Evolutionary conservation across 92 coral and sea anemone genomes (phyloP), one percentile per base, ranked within the genome.

Genomic region (Zoanthus sociatus): DNA sequence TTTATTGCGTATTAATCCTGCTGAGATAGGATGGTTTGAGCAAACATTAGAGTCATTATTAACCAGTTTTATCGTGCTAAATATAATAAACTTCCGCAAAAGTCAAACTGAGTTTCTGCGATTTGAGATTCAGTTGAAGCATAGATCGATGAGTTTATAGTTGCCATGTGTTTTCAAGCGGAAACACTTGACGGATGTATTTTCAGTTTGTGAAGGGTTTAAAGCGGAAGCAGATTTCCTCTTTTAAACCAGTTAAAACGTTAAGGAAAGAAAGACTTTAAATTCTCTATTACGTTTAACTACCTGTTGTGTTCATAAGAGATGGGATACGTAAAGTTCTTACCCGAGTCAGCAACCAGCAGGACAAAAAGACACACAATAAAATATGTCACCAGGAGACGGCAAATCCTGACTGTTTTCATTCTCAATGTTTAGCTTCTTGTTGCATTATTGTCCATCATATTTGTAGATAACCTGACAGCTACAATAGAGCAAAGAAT

Each of bases 361-460:
- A 74, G 85, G 85, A 0, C 73, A 20, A 46, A 50, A 17, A 81
- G 75, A 47, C 74, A 45, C 16, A 81, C 75, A 81, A 81, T 64
- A 13, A 81, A 13, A 30, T 32, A 45, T 81, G 85, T 81, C 85
- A 81, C 85, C 58, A 81, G 85, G 60, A 42, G 85, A 71, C 85
- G 46, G 45, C 73, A 20, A 67, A 64, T 64, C 85, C 85, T 67
- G 31, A 66, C 85, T 81, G 85, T 67, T 81, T 64, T 47, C 85
- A 81, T 81, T 74, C 58, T 81, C 76, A 81, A 12, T 21, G 73
- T 66, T 48, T 68, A 71, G 75, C 44, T 55, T 45, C 76, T 47
- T 31, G 18, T 47, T 44, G 15, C 46, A 47, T 50, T 18, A 54
- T 32, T 47, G 85, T 66, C 85, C 73, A 33, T 47, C 73, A 50